These are phyloP conservation scores for Acromyrmex heyeri DNA, from an alignment of 1,140 invertebrate genomes.

Conservation along the genomic window DNA sequence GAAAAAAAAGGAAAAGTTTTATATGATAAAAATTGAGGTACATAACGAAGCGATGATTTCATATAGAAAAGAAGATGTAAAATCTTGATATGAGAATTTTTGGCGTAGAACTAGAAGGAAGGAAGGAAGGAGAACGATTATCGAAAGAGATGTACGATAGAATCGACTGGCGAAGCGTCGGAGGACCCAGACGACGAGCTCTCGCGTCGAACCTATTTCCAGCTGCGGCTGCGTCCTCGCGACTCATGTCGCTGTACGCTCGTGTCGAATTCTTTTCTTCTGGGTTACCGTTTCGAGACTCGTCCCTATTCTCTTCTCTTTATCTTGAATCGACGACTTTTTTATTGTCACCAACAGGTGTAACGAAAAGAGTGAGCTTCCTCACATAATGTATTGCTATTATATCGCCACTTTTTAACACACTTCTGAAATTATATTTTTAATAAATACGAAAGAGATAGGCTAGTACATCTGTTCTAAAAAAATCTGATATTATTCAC, in stretches of 20 bases:
- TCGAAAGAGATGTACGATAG: conserved; percentile 38
- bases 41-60: background rate
- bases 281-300: conserved; percentile 25
- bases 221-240: conserved; percentile 68
- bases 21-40: background rate
- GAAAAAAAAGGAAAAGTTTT: background rate
- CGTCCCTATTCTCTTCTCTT: background rate
- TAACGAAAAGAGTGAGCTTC: background rate
- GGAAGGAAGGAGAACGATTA: conserved; percentile 9
- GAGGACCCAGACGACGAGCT: conserved; percentile 70
- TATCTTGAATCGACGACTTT: background rate
- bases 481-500: background rate
- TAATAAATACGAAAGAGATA: background rate
- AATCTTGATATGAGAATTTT: background rate
- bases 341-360: background rate
- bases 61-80: background rate
- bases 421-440: background rate
- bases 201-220: conserved; percentile 72
- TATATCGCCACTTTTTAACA: background rate
- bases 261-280: conserved; percentile 54
- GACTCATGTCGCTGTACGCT: conserved; percentile 55
- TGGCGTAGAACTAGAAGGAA: background rate
- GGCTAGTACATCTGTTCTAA: background rate
- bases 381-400: no score
- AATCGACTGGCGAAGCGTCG: conserved; percentile 46